A percentile compares a stretch with the other conserved stretches of the same genome.
These are phyloP conservation scores for Drosophila formosana DNA, from an alignment of 2,888 invertebrate species.

Conservation along the genomic window DNA sequence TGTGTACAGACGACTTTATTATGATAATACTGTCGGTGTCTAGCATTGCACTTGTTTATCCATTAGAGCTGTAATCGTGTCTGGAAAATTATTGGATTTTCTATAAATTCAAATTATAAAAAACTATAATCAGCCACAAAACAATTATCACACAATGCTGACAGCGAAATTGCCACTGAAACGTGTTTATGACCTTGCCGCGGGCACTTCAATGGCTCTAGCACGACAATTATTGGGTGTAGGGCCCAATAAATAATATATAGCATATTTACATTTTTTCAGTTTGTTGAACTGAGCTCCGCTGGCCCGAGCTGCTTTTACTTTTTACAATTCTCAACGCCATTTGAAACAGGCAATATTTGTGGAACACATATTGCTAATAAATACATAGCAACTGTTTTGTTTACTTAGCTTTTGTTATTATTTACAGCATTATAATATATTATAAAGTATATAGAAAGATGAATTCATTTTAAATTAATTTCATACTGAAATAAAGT, in stretches of 20 bases:
- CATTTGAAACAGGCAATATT: too few species aligned
- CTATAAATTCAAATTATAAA: conserved; percentile 11
- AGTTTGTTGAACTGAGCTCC: too few species aligned
- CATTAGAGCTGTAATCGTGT: not conserved
- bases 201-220: not conserved
- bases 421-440: too few species aligned
- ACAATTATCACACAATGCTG: not conserved
- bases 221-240: not conserved
- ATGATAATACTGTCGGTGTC: not conserved
- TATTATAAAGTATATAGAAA: too few species aligned
- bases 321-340: too few species aligned
- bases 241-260: not conserved
- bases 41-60: not conserved
- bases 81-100: not conserved
- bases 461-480: too few species aligned
- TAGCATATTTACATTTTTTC: not conserved
- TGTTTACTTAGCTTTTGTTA: too few species aligned
- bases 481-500: too few species aligned
- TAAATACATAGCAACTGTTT: too few species aligned
- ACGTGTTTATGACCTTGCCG: not conserved
- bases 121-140: conserved; percentile 2
- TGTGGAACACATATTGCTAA: too few species aligned
- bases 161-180: not conserved
- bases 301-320: too few species aligned
- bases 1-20: conserved; percentile 6